Evolutionary conservation across 2,113 vertebrate genomes (phyloP).

Genomic region (Neotragus moschatus): DNA sequence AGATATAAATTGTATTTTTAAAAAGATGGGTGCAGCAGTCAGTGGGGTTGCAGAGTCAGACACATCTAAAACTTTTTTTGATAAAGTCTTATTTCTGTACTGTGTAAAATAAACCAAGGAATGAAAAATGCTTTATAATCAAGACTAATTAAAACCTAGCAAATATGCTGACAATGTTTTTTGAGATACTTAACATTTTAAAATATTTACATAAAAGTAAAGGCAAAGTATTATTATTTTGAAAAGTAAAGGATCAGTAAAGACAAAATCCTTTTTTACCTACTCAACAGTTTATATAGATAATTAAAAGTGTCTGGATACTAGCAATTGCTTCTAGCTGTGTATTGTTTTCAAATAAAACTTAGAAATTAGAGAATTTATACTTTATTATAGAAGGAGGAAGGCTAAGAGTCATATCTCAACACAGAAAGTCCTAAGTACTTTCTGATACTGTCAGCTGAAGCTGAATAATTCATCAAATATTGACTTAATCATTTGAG

Average conservation of each 20-base stretch:
- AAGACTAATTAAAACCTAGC: not conserved
- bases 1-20: not conserved
- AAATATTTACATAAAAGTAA: not conserved
- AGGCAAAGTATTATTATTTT: not conserved
- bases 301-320: not conserved
- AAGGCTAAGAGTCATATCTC: not conserved
- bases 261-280: not conserved
- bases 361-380: not conserved
- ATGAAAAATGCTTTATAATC: not conserved
- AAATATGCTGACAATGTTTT: not conserved
- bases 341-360: not conserved
- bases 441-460: not conserved
- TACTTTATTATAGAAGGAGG: not conserved
- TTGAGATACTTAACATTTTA: not conserved
- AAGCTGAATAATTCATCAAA: not conserved
- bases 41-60: not conserved
- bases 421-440: not conserved
- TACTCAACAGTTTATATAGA: not conserved
- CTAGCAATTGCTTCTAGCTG: not conserved
- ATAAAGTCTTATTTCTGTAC: not conserved
- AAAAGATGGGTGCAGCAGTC: not conserved
- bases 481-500: not conserved
- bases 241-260: not conserved
- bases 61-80: not conserved
- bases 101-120: not conserved